phyloP scores from a whole-genome alignment of 2,113 vertebrate genomes.

The Tupaia chinensis region DNA sequence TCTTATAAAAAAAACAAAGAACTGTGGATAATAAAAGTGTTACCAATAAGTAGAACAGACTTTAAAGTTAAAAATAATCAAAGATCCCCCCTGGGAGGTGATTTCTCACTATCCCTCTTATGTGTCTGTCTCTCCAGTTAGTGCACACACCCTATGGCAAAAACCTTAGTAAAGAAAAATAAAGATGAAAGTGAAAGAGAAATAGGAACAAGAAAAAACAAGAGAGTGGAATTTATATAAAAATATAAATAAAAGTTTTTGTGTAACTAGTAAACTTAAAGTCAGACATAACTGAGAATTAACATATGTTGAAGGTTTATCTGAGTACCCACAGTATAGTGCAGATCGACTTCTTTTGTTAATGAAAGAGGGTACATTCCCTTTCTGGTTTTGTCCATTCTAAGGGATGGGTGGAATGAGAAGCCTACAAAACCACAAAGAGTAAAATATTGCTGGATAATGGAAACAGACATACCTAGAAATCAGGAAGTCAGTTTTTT shows the following conservation, averaged over 20 bases:
- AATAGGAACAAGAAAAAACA: background rate
- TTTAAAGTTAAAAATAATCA: conserved; percentile 20
- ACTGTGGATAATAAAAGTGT: background rate
- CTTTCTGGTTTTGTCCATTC: too few relatives aligned
- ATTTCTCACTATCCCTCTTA: too few relatives aligned
- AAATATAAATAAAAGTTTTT: background rate
- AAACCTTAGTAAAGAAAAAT: too few relatives aligned
- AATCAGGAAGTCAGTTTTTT: too few relatives aligned
- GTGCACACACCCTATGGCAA: too few relatives aligned
- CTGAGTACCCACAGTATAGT: background rate
- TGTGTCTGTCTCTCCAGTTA: too few relatives aligned
- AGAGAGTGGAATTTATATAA: background rate
- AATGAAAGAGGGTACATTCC: background rate
- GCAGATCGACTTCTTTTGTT: background rate
- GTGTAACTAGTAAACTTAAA: background rate
- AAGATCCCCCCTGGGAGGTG: background rate
- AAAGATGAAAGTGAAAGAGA: background rate
- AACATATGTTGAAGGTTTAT: background rate
- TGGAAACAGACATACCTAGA: too few relatives aligned
- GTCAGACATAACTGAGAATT: background rate
- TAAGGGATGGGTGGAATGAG: too few relatives aligned
- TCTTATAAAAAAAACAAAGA: background rate
- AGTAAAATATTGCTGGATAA: too few relatives aligned
- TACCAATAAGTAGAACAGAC: background rate
- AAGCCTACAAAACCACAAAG: too few relatives aligned